A percentile compares a stretch with the other conserved stretches of the same genome.
Conservation (phyloP, 1,140 invertebrate genomes). For the Drosophila lini region DNA sequence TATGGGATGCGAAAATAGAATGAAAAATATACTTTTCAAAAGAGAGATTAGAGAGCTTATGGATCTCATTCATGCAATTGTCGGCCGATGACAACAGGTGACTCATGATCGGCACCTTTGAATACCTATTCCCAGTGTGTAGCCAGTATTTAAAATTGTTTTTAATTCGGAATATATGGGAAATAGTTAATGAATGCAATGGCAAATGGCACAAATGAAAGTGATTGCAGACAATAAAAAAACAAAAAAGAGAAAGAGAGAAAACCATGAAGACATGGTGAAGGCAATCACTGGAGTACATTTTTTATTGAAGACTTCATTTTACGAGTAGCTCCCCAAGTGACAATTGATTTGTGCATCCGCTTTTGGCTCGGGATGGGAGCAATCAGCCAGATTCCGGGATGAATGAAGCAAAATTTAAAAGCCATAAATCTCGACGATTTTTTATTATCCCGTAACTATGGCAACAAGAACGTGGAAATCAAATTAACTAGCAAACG, state of each 20-base stretch:
- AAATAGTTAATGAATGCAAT: neutral
- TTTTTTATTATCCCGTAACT: constrained; percentile 54
- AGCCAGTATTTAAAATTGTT: neutral
- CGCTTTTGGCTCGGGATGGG: constrained; percentile 30
- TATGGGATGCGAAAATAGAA: constrained; percentile 37
- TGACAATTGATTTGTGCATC: constrained; percentile 69
- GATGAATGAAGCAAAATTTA: constrained; percentile 64
- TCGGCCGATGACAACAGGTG: constrained; percentile 20
- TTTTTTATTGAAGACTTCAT: constrained; percentile 28
- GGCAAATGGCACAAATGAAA: neutral
- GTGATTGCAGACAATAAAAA: constrained; percentile 9
- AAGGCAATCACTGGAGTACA: constrained; percentile 16
- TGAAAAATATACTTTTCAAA: constrained; percentile 17
- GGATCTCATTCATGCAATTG: constrained; percentile 1
- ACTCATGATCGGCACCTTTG: constrained; percentile 7
- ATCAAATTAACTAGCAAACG: constrained; percentile 58
- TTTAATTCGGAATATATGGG: neutral
- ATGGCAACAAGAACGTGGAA: constrained; percentile 43
- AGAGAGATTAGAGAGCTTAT: constrained; percentile 31
- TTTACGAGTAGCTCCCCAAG: constrained; percentile 27
- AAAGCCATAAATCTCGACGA: constrained; percentile 69
- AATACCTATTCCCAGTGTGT: neutral
- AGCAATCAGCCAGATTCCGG: constrained; percentile 47
- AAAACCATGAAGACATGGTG: constrained; percentile 12
- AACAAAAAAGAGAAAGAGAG: neutral